These are phyloP conservation scores for Elgaria multicarinata DNA, from an alignment of 2,113 vertebrate genomes.

Conservation along the genomic window DNA sequence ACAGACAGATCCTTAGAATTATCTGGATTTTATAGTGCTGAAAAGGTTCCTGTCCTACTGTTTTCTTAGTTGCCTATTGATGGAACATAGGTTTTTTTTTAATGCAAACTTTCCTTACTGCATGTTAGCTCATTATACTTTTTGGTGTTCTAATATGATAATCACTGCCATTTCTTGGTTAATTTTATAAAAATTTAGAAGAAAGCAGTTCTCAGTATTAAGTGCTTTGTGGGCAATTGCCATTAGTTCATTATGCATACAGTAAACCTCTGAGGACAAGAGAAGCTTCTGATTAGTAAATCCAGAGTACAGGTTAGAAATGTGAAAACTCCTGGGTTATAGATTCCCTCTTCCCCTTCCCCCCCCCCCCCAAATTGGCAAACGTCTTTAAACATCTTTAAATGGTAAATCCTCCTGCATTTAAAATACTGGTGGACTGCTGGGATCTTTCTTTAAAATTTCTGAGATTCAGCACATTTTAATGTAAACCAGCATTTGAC, in stretches of 20 bases:
- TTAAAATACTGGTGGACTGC: constrained; percentile 44
- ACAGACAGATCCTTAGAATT: not conserved
- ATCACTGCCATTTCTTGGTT: not conserved
- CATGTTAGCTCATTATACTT: constrained; percentile 21
- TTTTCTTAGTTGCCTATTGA: not conserved
- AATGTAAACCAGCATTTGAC: constrained; percentile 27
- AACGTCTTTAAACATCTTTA: constrained; percentile 25
- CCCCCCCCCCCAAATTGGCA: not conserved
- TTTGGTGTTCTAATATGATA: constrained; percentile 21
- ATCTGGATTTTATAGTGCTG: not conserved
- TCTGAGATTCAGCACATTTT: constrained; percentile 54
- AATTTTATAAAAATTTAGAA: constrained; percentile 33
- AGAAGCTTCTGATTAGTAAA: constrained; percentile 64
- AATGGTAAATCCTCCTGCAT: constrained; percentile 41
- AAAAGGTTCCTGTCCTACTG: not conserved
- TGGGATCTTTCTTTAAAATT: constrained; percentile 29
- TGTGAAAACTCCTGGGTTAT: constrained; percentile 44
- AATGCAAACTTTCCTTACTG: not conserved
- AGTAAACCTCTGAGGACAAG: constrained; percentile 64
- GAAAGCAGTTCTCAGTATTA: constrained; percentile 28
- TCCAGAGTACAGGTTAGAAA: constrained; percentile 45
- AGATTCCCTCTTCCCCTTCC: too few relatives aligned
- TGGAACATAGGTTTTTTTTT: not conserved
- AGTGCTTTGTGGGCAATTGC: constrained; percentile 58
- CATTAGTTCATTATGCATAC: constrained; percentile 67